Evolutionary conservation across 2,888 invertebrate genomes (phyloP), one percentile per base, ranked within the genome.

Genomic region (Apeira syringaria): DNA sequence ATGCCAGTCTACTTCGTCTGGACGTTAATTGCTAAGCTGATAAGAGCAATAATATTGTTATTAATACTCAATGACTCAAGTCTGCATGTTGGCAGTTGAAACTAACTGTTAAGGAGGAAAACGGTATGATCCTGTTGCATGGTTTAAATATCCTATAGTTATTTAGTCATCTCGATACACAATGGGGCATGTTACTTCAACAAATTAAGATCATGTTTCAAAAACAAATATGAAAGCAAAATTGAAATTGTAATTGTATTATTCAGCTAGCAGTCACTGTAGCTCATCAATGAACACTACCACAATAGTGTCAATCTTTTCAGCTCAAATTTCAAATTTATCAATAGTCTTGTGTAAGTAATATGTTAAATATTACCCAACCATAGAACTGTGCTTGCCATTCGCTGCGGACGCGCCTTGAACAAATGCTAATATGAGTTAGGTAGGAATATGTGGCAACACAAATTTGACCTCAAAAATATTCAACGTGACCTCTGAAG

Each of bases 151-250:
- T n/a, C n/a, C n/a, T n/a, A n/a, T n/a, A n/a, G n/a, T n/a, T n/a
- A n/a, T n/a, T n/a, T n/a, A n/a, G n/a, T n/a, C 53, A 40, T 31
- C 17, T 67, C 59, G 53, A 40, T 31, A 22, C 31, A 35, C 40
- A 46, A 46, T 46, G 24, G 27, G n/a, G 27, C 9, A 22, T 35
- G 39, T 51, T 54, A 50, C 59, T 67, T 61, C 43, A 60, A 61
- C 61, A 61, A 45, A 30, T 49, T 24, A 34, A 47, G 50, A 57
- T 74, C 57, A 68, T 69, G 66, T 72, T 39, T 69, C 57, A 63
- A 53, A 62, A 58, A 53, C 44, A 47, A 34, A 55, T 39, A 49
- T 47, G 45, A 44, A 45, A 47, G 47, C 47, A 36, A 7, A 15
- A 9, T 34, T 25, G 8, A 25, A 28, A 15, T n/a, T n/a, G n/a